Percentiles rank a stretch among this genome's conserved stretches.
Evolutionary conservation across 1,140 invertebrate species (phyloP).

Genomic region (Rhagoletis zephyria): DNA sequence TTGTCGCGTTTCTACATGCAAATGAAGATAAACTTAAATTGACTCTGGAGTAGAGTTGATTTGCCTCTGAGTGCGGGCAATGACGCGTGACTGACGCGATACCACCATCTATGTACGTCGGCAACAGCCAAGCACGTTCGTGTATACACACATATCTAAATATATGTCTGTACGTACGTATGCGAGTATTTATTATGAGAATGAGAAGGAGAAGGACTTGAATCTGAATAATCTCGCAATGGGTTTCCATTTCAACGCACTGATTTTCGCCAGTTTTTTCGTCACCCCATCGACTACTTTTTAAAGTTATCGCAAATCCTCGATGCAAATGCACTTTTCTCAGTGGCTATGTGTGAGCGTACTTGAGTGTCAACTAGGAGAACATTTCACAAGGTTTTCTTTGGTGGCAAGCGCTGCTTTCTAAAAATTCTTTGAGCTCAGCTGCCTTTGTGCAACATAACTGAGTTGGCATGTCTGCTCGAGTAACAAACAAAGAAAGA

Average conservation of each 20-base stretch:
- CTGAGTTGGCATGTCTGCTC: not conserved
- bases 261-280: not conserved
- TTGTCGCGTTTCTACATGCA: not conserved
- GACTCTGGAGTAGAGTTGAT: not conserved
- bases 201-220: not conserved
- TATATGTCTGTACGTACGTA: not conserved
- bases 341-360: not conserved
- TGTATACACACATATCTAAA: not conserved
- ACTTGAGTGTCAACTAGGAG: not conserved
- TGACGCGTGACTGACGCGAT: not conserved
- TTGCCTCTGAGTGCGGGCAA: not conserved
- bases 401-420: not conserved
- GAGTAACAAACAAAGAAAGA: not conserved
- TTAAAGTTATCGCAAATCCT: not conserved
- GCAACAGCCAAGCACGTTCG: not conserved
- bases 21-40: conserved; percentile 1
- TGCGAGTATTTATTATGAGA: not conserved
- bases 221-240: not conserved
- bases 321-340: not conserved
- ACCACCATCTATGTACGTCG: not conserved
- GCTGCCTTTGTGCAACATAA: not conserved
- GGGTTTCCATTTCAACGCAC: not conserved
- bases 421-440: not conserved
- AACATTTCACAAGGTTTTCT: not conserved
- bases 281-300: not conserved